phyloP scores from a whole-genome alignment of 1,140 invertebrate genomes.

The Bombus vancouverensis region DNA sequence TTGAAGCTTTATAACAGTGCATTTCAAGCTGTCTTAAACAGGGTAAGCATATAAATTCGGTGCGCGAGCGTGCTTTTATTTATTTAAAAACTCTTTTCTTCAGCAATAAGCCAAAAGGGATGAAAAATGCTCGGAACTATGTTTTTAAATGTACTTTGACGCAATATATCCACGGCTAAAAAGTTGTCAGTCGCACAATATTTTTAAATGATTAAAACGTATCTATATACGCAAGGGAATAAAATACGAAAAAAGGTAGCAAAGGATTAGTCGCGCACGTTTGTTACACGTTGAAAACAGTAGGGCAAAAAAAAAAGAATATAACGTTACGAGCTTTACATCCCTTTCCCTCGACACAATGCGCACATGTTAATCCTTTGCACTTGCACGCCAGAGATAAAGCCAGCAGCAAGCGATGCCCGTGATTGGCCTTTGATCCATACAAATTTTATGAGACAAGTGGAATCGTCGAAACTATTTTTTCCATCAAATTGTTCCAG shows the following conservation, averaged over 20 bases:
- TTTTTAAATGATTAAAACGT: slow-evolving; percentile 28
- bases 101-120: background rate
- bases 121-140: background rate
- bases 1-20: background rate
- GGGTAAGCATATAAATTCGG: background rate
- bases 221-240: background rate
- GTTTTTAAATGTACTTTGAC: background rate
- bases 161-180: no score
- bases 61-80: background rate
- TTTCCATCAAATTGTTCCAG: background rate
- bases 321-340: background rate
- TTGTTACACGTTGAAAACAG: slow-evolving; percentile 9
- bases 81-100: background rate
- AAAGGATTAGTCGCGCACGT: slow-evolving; percentile 9
- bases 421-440: slow-evolving; percentile 26
- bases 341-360: background rate
- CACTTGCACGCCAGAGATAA: slow-evolving; percentile 34
- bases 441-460: slow-evolving; percentile 1
- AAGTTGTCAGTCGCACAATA: background rate
- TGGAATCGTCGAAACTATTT: background rate
- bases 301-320: background rate
- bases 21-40: background rate
- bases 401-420: background rate
- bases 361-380: slow-evolving; percentile 35
- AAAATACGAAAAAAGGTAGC: background rate